Base-by-base conservation (phyloP, 2,797 vertebrate species). In the Myotis findleyi region DNA sequence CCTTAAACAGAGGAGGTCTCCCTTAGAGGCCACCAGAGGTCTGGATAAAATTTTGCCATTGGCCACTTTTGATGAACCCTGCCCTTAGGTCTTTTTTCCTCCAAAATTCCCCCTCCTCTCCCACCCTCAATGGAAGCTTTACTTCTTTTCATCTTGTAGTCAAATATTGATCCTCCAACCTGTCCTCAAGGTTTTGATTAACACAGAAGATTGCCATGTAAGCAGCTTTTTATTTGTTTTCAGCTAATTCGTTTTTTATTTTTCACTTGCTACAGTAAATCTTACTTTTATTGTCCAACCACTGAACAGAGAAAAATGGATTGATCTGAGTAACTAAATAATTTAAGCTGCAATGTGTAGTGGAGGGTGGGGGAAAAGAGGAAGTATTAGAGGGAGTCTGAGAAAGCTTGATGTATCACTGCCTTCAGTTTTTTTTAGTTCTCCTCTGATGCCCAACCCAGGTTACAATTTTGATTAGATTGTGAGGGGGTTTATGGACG, bases 241-340 rank as follows among this genome's bases (percentile, higher is more conserved):
- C 98, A 98, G 97, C 97, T 98, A 98, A 98, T 99, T 98, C 96
- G 73, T 97, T 98, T 98, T 98, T 98, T 98, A 98, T 98, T 98
- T 98, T 98, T 98, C 97, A 98, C 97, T 98, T 96, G 96, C 97
- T 96, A 96, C 97, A 97, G 98, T 98, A 98, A 98, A 98, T 98
- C 98, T 98, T 98, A 94, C 95, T 98, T 98, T 98, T 98, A 98
- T 97, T 98, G 98, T 98, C 96, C 97, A 97, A 95, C 95, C 71
- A 95, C 97, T 97, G 97, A 98, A 97, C 96, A 98, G 96, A 96
- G 97, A 98, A 97, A 98, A 98, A 98, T 97, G 76, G 97, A 98
- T 98, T 98, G 97, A 98, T 98, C 97, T 97, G 92, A 97, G 96
- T 81, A 97, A 97, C 97, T 98, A 98, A 98, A 98, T 98, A 98